Evolutionary conservation across 2,797 vertebrate species (phyloP).

Genomic region (Todus mexicanus): DNA sequence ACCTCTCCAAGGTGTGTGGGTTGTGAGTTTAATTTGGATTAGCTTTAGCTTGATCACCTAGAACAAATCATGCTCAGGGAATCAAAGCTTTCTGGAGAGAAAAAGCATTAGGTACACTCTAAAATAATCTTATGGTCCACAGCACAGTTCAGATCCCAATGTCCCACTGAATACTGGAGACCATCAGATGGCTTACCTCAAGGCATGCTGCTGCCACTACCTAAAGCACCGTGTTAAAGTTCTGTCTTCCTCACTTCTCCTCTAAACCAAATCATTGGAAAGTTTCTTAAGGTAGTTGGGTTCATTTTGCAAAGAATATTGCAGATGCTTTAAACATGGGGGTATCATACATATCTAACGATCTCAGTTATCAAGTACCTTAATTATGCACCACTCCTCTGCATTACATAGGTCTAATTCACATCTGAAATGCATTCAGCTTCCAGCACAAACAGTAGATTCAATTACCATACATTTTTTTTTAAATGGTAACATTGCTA

Average conservation of each 20-base stretch:
- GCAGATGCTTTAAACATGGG: background rate
- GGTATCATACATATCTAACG: background rate
- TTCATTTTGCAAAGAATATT: background rate
- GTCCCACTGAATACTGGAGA: background rate
- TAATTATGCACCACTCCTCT: background rate
- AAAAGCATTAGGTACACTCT: background rate
- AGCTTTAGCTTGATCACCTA: background rate
- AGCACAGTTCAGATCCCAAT: background rate
- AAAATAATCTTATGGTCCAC: background rate
- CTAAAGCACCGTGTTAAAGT: background rate
- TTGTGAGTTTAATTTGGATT: background rate
- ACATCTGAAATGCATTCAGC: background rate
- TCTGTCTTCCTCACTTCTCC: background rate
- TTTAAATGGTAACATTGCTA: background rate
- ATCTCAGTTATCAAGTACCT: background rate
- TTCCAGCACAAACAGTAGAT: background rate
- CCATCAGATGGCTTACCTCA: background rate
- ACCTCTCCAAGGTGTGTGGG: background rate
- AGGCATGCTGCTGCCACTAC: background rate
- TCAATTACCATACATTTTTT: background rate
- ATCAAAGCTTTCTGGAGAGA: background rate
- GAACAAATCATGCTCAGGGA: background rate
- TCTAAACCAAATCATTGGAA: background rate
- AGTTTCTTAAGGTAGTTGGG: background rate
- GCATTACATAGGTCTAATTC: background rate